Percentiles rank a stretch among this genome's conserved stretches.
Evolutionary conservation across 2,113 vertebrate species (phyloP).

Genomic region (Arothron firmamentum): DNA sequence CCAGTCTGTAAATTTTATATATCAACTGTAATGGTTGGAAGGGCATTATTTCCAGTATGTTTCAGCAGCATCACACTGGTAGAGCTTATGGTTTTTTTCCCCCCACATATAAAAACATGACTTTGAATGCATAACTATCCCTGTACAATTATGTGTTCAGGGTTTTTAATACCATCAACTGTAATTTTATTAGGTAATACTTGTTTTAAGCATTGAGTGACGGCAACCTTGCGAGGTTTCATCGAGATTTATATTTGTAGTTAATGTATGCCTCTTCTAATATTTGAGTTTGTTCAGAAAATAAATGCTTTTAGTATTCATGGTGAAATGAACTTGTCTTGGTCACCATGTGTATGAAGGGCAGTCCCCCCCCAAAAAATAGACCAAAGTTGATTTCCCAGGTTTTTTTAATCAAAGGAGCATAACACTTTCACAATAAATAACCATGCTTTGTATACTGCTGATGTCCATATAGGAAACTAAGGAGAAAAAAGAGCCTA

Average conservation of each 20-base stretch:
- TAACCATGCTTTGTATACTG: constrained; percentile 77
- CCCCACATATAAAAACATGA: constrained; percentile 34
- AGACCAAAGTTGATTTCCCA: constrained; percentile 16
- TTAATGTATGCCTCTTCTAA: constrained; percentile 67
- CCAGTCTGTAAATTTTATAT: not conserved
- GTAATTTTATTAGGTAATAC: constrained; percentile 28
- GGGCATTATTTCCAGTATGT: constrained; percentile 22
- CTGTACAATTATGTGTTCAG: constrained; percentile 36
- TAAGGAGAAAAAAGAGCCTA: constrained; percentile 40
- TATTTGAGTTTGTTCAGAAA: constrained; percentile 88
- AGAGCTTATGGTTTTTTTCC: constrained; percentile 12
- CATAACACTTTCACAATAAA: constrained; percentile 81
- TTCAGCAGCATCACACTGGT: not conserved
- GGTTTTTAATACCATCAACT: constrained; percentile 44
- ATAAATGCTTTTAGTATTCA: constrained; percentile 88
- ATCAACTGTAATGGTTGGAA: constrained; percentile 9
- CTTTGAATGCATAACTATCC: constrained; percentile 46
- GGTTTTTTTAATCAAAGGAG: constrained; percentile 75
- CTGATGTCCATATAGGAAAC: constrained; percentile 48
- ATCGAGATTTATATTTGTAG: constrained; percentile 38
- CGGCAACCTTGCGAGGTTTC: constrained; percentile 20
- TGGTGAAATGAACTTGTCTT: constrained; percentile 8
- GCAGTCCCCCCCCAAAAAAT: not conserved
- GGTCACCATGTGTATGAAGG: not conserved
- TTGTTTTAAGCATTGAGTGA: constrained; percentile 18